Evolutionary conservation across 2,797 vertebrate genomes (phyloP).

Genomic region (Capromys pilorides): DNA sequence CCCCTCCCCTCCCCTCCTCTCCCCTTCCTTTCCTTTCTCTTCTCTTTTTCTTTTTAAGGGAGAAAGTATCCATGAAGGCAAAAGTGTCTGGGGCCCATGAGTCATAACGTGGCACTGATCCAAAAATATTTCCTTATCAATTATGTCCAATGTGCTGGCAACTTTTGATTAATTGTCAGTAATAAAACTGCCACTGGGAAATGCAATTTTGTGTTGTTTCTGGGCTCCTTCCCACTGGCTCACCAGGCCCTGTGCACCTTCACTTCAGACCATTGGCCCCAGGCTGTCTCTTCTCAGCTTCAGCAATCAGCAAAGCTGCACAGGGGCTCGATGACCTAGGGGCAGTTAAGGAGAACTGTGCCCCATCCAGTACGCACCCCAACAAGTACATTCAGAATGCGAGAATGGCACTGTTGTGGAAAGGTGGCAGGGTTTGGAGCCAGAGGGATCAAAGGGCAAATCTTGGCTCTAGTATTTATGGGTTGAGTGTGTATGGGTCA

Average conservation of each 20-base stretch:
- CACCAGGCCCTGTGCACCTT: neutral
- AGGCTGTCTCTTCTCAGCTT: neutral
- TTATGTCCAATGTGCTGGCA: neutral
- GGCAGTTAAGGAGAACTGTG: neutral
- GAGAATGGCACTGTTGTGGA: too few species aligned
- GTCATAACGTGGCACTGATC: neutral
- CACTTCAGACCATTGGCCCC: too few species aligned
- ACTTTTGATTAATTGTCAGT: neutral
- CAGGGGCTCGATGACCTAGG: too few species aligned
- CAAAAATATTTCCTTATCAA: constrained; percentile 25
- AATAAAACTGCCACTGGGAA: neutral
- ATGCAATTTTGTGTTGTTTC: neutral
- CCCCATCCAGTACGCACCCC: neutral
- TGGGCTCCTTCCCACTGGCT: neutral
- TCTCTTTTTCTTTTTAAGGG: neutral
- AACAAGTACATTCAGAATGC: neutral
- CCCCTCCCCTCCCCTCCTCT: too few species aligned
- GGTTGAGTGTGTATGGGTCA: neutral
- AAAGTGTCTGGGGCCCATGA: neutral
- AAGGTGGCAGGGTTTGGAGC: neutral
- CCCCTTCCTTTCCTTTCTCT: too few species aligned
- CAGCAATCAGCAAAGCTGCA: neutral
- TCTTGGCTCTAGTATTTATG: neutral
- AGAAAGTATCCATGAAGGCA: neutral
- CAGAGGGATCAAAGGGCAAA: neutral